Evolutionary conservation across 2,797 vertebrate species (phyloP).

Genomic region (Psittacula derbiana): DNA sequence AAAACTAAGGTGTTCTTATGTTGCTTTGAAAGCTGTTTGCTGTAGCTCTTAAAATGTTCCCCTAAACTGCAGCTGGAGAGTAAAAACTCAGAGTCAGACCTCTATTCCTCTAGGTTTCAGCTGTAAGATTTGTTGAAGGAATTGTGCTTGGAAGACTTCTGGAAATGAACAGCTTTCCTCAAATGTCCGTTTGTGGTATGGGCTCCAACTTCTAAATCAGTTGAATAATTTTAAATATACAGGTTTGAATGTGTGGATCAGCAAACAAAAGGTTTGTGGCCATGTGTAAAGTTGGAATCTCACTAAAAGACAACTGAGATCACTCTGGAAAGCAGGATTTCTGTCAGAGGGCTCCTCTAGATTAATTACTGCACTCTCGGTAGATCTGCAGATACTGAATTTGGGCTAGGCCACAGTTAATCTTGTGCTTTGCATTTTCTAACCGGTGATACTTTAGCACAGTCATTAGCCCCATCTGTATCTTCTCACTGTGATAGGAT

Average conservation of each 20-base stretch:
- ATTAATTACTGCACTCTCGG: not conserved
- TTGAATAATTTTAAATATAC: not conserved
- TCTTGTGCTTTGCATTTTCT: not conserved
- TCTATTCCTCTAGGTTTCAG: not conserved
- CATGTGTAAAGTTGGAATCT: not conserved
- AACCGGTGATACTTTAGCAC: not conserved
- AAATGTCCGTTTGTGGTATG: not conserved
- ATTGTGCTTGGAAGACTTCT: not conserved
- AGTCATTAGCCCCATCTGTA: not conserved
- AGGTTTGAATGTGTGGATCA: not conserved
- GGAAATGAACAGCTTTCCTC: not conserved
- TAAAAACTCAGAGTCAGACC: not conserved
- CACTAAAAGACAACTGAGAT: not conserved
- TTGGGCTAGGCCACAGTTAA: not conserved
- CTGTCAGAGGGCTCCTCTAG: not conserved
- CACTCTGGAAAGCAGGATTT: not conserved
- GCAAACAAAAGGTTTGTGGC: not conserved
- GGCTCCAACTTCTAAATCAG: not conserved
- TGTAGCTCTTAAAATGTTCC: not conserved
- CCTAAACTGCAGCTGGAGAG: not conserved
- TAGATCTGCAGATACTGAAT: not conserved
- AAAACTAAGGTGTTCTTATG: not conserved
- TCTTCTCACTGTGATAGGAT: not conserved
- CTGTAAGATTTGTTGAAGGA: not conserved
- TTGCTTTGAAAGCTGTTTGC: not conserved